Conservation (phyloP, 2,113 vertebrate species). For the Thamnophis sirtalis region DNA sequence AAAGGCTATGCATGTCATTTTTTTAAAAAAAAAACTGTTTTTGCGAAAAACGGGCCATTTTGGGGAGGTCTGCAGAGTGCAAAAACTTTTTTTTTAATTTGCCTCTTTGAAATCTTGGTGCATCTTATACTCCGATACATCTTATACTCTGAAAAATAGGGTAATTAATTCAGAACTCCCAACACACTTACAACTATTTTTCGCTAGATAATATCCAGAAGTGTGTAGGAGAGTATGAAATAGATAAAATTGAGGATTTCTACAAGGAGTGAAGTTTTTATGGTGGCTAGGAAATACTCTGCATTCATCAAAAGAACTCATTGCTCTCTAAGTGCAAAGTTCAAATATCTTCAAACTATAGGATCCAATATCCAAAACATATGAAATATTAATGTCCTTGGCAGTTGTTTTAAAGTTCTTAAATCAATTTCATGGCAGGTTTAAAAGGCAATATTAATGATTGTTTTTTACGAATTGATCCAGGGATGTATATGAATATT, state of each 20-base stretch:
- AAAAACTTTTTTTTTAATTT: no score
- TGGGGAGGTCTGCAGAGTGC: no score
- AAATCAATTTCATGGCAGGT: not conserved
- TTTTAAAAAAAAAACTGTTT: no score
- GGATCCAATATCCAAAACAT: constrained; percentile 38
- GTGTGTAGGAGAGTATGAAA: not conserved
- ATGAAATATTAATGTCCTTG: constrained; percentile 51
- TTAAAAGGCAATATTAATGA: constrained; percentile 1
- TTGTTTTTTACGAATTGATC: not conserved
- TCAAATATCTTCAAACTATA: constrained; percentile 42
- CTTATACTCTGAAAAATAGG: no score
- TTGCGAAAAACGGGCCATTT: no score
- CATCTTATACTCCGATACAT: no score
- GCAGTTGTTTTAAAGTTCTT: constrained; percentile 27
- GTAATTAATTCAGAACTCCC: not conserved
- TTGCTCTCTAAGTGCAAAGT: constrained; percentile 38
- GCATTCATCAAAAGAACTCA: constrained; percentile 3
- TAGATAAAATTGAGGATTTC: not conserved
- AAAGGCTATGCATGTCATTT: no score
- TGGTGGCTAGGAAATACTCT: constrained; percentile 3
- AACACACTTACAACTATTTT: not conserved
- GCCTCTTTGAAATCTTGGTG: no score
- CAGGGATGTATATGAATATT: not conserved
- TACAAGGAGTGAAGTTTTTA: not conserved
- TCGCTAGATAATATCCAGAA: not conserved